A percentile compares a stretch with the other conserved stretches of the same genome.
These are phyloP conservation scores for Brenthis ino DNA, from an alignment of 2,888 invertebrate genomes.

Conservation along the genomic window DNA sequence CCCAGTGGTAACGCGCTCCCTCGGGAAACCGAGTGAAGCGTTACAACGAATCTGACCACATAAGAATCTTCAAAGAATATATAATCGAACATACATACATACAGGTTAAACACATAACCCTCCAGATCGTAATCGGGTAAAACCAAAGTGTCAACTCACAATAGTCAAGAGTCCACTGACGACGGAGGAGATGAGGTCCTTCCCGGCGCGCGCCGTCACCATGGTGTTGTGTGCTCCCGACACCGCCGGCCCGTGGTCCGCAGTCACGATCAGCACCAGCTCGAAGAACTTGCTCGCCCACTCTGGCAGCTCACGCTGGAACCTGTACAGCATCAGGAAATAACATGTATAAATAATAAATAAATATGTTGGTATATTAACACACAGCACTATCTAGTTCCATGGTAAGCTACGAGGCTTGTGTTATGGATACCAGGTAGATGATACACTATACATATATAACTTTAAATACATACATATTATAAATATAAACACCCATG, in stretches of 20 bases:
- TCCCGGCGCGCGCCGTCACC: conserved; percentile 97
- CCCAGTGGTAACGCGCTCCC: too few relatives aligned
- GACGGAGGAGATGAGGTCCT: conserved; percentile 97
- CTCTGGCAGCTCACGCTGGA: conserved; percentile 96
- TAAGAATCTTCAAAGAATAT: neutral
- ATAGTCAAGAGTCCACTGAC: conserved; percentile 98
- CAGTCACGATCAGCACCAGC: conserved; percentile 99
- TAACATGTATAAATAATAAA: too few relatives aligned
- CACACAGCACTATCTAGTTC: too few relatives aligned
- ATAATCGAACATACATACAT: neutral
- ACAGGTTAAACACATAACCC: neutral
- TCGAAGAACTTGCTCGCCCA: conserved; percentile 99
- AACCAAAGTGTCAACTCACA: conserved; percentile 80
- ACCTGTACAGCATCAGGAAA: conserved; percentile 66
- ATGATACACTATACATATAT: too few relatives aligned
- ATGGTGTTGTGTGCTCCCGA: conserved; percentile 99
- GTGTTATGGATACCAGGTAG: too few relatives aligned
- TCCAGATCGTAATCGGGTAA: neutral
- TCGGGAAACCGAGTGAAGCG: too few relatives aligned
- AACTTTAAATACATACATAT: too few relatives aligned
- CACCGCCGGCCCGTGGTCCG: conserved; percentile 99
- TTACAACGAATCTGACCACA: too few relatives aligned
- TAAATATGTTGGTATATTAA: too few relatives aligned
- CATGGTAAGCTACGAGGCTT: too few relatives aligned
- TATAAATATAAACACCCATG: too few relatives aligned